Evolutionary conservation across 2,797 vertebrate species (phyloP).

Genomic region (Poecilia velifera): DNA sequence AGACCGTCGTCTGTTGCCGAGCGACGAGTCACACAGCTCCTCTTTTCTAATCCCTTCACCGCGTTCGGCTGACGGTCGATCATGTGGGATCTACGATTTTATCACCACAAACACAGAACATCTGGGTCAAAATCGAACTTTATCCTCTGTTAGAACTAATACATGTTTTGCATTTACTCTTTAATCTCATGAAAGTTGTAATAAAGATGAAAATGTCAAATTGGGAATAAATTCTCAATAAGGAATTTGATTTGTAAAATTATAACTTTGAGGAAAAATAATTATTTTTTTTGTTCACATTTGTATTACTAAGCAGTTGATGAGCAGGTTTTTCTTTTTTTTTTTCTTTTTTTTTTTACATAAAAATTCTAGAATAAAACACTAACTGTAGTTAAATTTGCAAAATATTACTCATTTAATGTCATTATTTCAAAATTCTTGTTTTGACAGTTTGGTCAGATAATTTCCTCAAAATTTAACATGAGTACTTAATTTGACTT

Average conservation of each 20-base stretch:
- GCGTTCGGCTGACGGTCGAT: not conserved
- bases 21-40: not conserved
- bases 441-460: not conserved
- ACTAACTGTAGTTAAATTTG: not conserved
- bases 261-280: not conserved
- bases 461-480: not conserved
- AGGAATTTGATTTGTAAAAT: not conserved
- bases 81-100: not conserved
- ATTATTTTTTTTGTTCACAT: not conserved
- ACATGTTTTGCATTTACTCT: not conserved
- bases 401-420: not conserved
- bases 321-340: not conserved
- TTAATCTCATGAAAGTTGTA: not conserved
- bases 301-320: not conserved
- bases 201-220: not conserved
- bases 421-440: not conserved
- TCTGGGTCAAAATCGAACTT: not conserved
- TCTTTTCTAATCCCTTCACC: not conserved
- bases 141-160: not conserved
- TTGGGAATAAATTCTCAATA: not conserved
- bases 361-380: not conserved
- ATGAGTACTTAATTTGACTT: not conserved
- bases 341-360: not conserved
- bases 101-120: not conserved
- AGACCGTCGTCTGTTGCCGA: constrained; percentile 4